phyloP scores from a whole-genome alignment of 1,140 invertebrate species.

The Littorina saxatilis region DNA sequence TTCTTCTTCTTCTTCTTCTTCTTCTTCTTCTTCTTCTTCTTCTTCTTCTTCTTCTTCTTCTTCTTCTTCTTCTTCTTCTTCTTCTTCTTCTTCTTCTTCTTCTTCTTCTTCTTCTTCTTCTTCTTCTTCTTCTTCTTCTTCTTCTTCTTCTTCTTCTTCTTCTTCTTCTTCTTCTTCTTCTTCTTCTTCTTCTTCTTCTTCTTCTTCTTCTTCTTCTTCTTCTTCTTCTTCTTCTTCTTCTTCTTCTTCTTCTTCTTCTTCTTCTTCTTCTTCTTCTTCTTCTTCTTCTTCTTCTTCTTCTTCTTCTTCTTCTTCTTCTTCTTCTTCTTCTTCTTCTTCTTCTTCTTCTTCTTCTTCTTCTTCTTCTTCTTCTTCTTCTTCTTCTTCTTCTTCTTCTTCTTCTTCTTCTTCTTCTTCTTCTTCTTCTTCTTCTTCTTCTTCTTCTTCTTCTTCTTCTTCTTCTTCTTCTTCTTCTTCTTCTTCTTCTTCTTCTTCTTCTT shows the following conservation, averaged over 20 bases:
- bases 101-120: slow-evolving; percentile 17
- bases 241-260: neutral
- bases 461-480: slow-evolving; percentile 7
- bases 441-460: slow-evolving; percentile 13
- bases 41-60: slow-evolving; percentile 17
- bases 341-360: slow-evolving; percentile 7
- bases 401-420: slow-evolving; percentile 29
- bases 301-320: slow-evolving; percentile 21
- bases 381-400: slow-evolving; percentile 13
- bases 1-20: slow-evolving; percentile 14
- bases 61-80: slow-evolving; percentile 28
- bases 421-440: slow-evolving; percentile 29
- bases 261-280: slow-evolving; percentile 17
- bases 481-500: neutral
- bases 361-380: slow-evolving; percentile 1
- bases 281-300: slow-evolving; percentile 28
- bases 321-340: slow-evolving; percentile 1
- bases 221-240: neutral
- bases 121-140: slow-evolving; percentile 29
- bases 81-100: slow-evolving; percentile 17
- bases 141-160: slow-evolving; percentile 9
- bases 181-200: slow-evolving; percentile 15
- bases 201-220: slow-evolving; percentile 15
- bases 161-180: slow-evolving; percentile 18
- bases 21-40: slow-evolving; percentile 13